phyloP scores from a whole-genome alignment of 2,888 invertebrate genomes.

The Polia nebulosa region DNA sequence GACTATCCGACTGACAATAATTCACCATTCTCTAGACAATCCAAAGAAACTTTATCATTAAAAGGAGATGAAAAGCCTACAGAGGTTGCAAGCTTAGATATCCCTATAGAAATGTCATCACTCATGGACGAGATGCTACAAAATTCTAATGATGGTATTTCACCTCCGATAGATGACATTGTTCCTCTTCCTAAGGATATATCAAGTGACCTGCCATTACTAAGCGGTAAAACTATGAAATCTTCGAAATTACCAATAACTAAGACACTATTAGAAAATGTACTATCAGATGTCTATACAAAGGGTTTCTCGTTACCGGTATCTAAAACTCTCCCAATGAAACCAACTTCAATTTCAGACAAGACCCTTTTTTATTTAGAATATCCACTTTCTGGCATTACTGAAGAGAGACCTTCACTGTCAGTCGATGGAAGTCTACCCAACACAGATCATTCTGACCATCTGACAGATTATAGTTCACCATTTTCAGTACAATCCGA shows the following conservation, averaged over 20 bases:
- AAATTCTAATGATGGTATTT: too few relatives aligned
- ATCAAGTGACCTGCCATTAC: too few relatives aligned
- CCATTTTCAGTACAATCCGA: not conserved
- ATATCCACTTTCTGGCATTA: not conserved
- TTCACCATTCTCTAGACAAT: not conserved
- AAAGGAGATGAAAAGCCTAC: not conserved
- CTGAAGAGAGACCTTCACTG: not conserved
- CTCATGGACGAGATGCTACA: too few relatives aligned
- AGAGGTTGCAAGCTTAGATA: too few relatives aligned
- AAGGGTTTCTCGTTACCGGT: not conserved
- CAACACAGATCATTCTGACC: not conserved
- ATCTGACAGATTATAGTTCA: not conserved
- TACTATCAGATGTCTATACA: not conserved
- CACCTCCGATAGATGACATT: too few relatives aligned
- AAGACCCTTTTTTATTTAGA: not conserved
- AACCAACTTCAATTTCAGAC: not conserved
- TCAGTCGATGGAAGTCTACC: not conserved
- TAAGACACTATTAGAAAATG: slow-evolving; percentile 14
- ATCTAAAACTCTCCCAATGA: not conserved
- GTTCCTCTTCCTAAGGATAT: too few relatives aligned
- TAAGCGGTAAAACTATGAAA: too few relatives aligned
- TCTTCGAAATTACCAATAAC: slow-evolving; percentile 3
- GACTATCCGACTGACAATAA: not conserved
- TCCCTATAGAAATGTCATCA: too few relatives aligned
- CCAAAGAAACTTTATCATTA: not conserved